Evolutionary conservation across 2,113 vertebrate species (phyloP).

Genomic region (Glaucomys volans): DNA sequence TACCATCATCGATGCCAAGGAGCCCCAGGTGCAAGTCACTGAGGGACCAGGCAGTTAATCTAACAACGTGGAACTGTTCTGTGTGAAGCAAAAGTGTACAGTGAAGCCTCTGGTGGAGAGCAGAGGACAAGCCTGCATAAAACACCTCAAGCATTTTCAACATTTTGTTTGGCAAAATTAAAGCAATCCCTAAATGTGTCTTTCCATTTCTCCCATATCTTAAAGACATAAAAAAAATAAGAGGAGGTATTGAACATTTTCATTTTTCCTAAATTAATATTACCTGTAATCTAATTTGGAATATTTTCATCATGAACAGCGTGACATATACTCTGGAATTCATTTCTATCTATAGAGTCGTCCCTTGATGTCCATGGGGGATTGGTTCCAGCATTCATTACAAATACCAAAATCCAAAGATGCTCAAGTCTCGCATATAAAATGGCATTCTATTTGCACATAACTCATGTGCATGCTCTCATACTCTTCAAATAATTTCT

Average conservation of each 20-base stretch:
- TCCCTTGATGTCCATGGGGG: background rate
- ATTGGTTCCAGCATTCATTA: background rate
- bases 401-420: background rate
- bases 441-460: background rate
- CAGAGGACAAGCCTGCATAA: background rate
- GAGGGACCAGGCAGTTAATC: background rate
- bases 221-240: background rate
- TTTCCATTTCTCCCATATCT: background rate
- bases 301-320: background rate
- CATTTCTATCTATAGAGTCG: background rate
- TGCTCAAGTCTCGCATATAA: background rate
- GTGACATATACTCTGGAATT: background rate
- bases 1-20: background rate
- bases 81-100: background rate
- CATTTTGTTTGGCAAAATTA: background rate
- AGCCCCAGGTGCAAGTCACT: background rate
- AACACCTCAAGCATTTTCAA: background rate
- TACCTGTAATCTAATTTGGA: constrained; percentile 1
- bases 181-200: background rate
- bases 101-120: background rate
- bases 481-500: background rate
- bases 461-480: background rate
- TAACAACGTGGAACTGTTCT: background rate
- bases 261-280: constrained; percentile 18
- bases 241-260: background rate